Evolutionary conservation across 2,888 invertebrate species (phyloP), one percentile per base, ranked within the genome.

Genomic region (Nycteola revayana): DNA sequence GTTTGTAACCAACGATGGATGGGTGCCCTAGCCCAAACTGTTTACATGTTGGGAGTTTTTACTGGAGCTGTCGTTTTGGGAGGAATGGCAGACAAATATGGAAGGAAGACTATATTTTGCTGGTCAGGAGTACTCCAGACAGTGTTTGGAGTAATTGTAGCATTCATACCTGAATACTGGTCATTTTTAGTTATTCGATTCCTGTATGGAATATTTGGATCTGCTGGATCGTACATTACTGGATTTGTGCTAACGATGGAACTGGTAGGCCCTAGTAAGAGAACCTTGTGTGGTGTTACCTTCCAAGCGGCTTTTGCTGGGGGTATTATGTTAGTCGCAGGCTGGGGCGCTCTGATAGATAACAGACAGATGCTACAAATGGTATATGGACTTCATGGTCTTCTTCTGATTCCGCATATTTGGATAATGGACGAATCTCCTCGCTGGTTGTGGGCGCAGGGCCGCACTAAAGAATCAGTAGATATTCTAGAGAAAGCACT

Each of bases 351-450:
- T 1, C 46, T 95, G 0, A 93, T 96, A 36, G 91, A 92, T 52
- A 91, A 96, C 61, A 89, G 94, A 28, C 91, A 92, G 74, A 75
- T 92, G 55, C 87, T 96, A n/a, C 96, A 96, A 82, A 86, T 95
- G 0, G 80, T 94, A 1, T 95, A 95, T 60, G 96, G 95, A 1
- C 77, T 94, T 17, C 96, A 96, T 60, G 91, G 94, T 30, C 75
- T 92, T 9, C 67, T 95, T 0, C 89, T 96, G 0, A 75, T 96
- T 18, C 93, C 92, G 1, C 95, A 96, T 66, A 95, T 95, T 91
- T 96, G 96, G 96, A 79, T 95, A 2, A 93, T 96, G 91, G 96
- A 96, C 57, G 96, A 96, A 81, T 96, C 96, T 4, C 95, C 96
- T 0, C 90, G 96, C 8, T 96, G 96, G 96, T 76, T 96, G 4